Conservation (phyloP, 2,888 invertebrate genomes). For the Lasioglossum zephyrum region DNA sequence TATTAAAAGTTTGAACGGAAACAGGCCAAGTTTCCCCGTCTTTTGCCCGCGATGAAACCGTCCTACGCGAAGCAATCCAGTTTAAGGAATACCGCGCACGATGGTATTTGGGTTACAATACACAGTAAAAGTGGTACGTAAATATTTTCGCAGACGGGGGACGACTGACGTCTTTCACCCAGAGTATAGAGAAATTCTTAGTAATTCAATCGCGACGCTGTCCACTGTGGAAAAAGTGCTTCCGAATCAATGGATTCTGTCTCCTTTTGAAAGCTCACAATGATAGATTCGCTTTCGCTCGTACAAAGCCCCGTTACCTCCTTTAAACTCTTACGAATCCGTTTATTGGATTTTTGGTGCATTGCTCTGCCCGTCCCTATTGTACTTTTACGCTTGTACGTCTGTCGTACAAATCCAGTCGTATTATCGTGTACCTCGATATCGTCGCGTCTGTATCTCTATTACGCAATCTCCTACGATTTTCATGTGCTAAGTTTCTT, state of each 20-base stretch:
- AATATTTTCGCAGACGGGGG: constrained; percentile 26
- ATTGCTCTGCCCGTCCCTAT: background rate
- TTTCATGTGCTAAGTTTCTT: background rate
- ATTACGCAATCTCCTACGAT: background rate
- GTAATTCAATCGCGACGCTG: background rate
- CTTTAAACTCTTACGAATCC: background rate
- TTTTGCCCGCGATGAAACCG: constrained; percentile 7
- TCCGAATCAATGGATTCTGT: constrained; percentile 7
- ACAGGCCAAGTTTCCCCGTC: constrained; percentile 30
- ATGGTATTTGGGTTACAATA: constrained; percentile 48
- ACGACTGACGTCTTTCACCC: background rate
- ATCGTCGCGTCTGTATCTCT: background rate
- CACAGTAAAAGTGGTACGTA: constrained; percentile 11
- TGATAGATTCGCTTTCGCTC: background rate
- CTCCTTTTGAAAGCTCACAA: constrained; percentile 4
- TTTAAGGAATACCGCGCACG: constrained; percentile 1
- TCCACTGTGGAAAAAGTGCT: background rate
- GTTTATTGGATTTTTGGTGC: constrained; percentile 1
- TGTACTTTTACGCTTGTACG: background rate
- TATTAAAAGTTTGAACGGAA: constrained; percentile 42
- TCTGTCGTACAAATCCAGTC: background rate
- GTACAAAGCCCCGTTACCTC: background rate
- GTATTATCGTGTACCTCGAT: background rate
- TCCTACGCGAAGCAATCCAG: constrained; percentile 15
- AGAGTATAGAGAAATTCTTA: constrained; percentile 13